Evolutionary conservation across 1,140 invertebrate species (phyloP), one percentile per base, ranked within the genome.

Genomic region (Psix sp.): DNA sequence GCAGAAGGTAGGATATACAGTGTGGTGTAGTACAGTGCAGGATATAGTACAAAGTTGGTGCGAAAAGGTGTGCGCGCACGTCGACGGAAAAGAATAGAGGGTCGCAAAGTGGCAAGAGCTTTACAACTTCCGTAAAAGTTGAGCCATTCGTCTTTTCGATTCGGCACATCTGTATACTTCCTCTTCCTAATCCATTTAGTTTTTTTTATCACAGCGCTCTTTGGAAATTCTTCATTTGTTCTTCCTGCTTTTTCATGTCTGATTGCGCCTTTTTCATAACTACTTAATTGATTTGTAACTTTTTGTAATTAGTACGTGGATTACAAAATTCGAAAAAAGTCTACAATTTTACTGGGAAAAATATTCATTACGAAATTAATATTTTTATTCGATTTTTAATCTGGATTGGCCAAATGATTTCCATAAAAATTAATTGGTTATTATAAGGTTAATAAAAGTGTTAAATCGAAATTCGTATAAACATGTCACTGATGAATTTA

Each of bases 81-180:
- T 16, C 11, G 9, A 20, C 57, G 36, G 48, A 7, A 54, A 60
- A 66, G 66, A 70, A 62, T 59, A 24, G 52, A 70, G 60, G 39
- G 49, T 40, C 13, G 59, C 31, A 48, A 75, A 70, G 72, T 70
- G 65, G 66, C 48, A 66, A 70, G 73, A 75, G 73, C 73, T 75
- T 75, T 75, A 75, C 73, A 75, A 75, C 66, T 75, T 75, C 65
- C 73, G 65, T 40, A 35, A 56, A 75, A 75, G 18, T 70, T 75
- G 33, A 43, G 39, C 65, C 35, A 66, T 75, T 66, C 73, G 66
- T 70, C 65, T 70, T 62, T 70, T 70, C 60, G 66, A 65, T 70
- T 75, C 60, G 54, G 54, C 66, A 71, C 73, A 70, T 75, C 60
- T 70, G 60, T 54, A 56, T 56, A 70, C 46, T 60, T 71, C 54